Evolutionary conservation across 2,113 vertebrate genomes (phyloP).

Genomic region (Alces alces): DNA sequence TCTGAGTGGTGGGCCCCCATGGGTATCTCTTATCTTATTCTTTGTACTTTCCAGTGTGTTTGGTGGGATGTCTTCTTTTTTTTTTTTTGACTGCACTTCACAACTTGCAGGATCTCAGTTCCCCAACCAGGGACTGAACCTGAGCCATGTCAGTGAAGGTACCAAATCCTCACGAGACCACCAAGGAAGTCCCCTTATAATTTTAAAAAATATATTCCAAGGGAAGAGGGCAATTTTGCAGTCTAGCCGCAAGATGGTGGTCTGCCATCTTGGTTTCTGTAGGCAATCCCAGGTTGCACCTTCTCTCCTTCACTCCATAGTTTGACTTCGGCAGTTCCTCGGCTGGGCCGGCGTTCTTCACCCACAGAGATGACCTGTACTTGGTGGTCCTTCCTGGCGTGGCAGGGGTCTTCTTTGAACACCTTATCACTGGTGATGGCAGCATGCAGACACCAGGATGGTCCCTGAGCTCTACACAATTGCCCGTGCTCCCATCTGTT

Average conservation of each 20-base stretch:
- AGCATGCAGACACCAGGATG: neutral
- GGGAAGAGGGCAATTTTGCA: neutral
- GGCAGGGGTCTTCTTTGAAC: neutral
- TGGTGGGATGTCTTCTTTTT: neutral
- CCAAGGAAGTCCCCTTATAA: neutral
- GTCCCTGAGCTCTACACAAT: neutral
- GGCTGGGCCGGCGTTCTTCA: neutral
- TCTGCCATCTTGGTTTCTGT: neutral
- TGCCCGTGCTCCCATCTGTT: neutral
- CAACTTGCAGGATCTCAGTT: neutral
- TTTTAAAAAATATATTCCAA: neutral
- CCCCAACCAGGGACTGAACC: neutral
- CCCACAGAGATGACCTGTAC: neutral
- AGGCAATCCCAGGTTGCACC: too few species aligned
- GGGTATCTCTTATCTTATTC: neutral
- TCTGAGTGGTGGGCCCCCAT: neutral
- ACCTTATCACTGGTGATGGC: neutral
- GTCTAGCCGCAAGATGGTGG: neutral
- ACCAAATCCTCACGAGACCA: neutral
- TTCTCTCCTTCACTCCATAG: neutral
- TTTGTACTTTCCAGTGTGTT: neutral
- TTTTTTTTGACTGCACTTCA: accelerated
- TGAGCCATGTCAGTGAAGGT: neutral
- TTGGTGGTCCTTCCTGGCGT: neutral
- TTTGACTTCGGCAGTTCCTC: neutral